These are phyloP conservation scores for Pangasianodon gigas DNA, from an alignment of 2,113 vertebrate species.

Conservation along the genomic window DNA sequence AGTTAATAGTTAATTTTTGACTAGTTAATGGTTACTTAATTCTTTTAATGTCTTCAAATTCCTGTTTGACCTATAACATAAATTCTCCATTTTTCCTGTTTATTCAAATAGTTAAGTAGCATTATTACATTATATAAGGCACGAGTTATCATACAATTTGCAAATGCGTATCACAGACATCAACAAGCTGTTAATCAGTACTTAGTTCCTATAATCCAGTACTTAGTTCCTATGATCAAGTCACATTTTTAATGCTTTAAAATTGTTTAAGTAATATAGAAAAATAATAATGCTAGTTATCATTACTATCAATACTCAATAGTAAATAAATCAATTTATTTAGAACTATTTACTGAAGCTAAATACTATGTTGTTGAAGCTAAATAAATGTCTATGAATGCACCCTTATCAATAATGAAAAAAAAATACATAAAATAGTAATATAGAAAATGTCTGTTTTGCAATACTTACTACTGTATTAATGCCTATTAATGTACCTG, in stretches of 20 bases:
- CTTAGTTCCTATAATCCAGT: neutral
- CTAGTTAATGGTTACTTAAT: neutral
- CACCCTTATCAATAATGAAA: neutral
- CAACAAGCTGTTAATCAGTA: neutral
- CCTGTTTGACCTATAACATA: too few relatives aligned
- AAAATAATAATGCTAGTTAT: too few relatives aligned
- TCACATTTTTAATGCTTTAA: too few relatives aligned
- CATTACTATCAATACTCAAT: too few relatives aligned
- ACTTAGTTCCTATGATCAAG: too few relatives aligned
- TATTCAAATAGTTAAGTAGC: neutral
- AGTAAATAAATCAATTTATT: neutral
- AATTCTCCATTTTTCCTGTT: neutral
- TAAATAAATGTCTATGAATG: neutral
- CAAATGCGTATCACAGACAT: neutral
- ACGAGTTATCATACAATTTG: neutral
- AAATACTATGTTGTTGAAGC: neutral
- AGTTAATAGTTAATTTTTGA: neutral
- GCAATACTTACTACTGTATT: slow-evolving; percentile 1
- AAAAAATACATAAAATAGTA: neutral
- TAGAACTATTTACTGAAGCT: neutral
- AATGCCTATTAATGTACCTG: neutral
- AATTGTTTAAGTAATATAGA: too few relatives aligned
- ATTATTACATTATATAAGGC: neutral
- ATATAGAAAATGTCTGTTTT: neutral
- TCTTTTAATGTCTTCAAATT: neutral